A percentile compares a stretch with the other conserved stretches of the same genome.
phyloP scores from a whole-genome alignment of 2,888 invertebrate genomes.

The Tribolium freemani region DNA sequence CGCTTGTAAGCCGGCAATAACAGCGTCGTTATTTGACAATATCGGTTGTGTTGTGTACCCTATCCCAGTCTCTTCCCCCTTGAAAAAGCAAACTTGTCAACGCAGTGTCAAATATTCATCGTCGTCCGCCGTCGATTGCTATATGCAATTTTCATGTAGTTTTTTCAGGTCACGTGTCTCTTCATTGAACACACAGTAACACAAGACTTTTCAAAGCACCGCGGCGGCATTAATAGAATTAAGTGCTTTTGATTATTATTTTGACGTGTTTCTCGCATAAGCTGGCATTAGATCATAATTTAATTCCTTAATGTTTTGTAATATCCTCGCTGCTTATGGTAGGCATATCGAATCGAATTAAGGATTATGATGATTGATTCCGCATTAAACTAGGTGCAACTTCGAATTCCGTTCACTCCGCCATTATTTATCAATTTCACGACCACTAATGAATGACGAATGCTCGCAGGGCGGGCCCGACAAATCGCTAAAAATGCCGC shows the following conservation, averaged over 20 bases:
- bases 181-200: constrained; percentile 33
- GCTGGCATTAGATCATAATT: constrained; percentile 38
- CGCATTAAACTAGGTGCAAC: constrained; percentile 12
- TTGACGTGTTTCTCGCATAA: constrained; percentile 47
- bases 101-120: constrained; percentile 39
- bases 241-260: constrained; percentile 53
- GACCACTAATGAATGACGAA: not conserved
- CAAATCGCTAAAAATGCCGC: not conserved
- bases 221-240: constrained; percentile 48
- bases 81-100: constrained; percentile 29
- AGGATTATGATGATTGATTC: constrained; percentile 37
- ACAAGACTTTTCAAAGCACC: constrained; percentile 20
- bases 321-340: constrained; percentile 20
- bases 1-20: not conserved
- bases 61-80: not conserved
- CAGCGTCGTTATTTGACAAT: no score
- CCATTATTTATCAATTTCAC: constrained; percentile 58
- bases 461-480: not conserved
- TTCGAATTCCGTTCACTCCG: constrained; percentile 46
- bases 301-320: constrained; percentile 41
- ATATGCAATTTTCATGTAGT: constrained; percentile 52
- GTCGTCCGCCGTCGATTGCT: constrained; percentile 40
- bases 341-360: constrained; percentile 31
- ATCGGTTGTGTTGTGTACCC: constrained; percentile 1
- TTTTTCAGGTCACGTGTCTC: constrained; percentile 46